A percentile compares a stretch with the other conserved stretches of the same genome.
phyloP scores from a whole-genome alignment of 2,888 invertebrate species.

The Chelonus formosanus region DNA sequence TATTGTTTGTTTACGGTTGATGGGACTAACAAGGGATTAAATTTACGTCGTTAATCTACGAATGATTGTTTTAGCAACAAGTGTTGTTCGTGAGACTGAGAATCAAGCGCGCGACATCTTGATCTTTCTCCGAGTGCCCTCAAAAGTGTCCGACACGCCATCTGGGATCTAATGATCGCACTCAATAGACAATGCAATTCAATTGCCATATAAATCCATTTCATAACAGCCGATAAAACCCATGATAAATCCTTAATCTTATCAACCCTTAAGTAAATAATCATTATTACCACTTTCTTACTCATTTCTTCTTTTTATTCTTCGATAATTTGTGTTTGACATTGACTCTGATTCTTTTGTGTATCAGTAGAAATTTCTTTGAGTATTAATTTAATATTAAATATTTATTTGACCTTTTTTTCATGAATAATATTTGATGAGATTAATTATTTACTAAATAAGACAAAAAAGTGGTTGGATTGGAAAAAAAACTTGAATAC shows the following conservation, averaged over 20 bases:
- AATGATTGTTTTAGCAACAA: conserved; percentile 5
- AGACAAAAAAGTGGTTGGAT: background rate
- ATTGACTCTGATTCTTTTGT: no score
- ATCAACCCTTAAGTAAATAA: no score
- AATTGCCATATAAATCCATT: no score
- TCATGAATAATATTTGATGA: background rate
- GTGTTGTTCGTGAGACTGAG: background rate
- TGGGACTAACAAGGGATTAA: background rate
- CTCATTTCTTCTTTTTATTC: no score
- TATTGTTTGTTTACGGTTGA: background rate
- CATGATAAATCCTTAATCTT: no score
- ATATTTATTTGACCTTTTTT: background rate
- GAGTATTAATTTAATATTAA: background rate
- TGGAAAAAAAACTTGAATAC: no score
- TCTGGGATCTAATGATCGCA: background rate
- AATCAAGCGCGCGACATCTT: conserved; percentile 10
- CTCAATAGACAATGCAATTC: background rate
- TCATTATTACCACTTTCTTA: no score
- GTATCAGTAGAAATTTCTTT: no score
- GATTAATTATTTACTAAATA: conserved; percentile 4
- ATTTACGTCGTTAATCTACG: background rate
- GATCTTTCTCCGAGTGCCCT: conserved; percentile 11
- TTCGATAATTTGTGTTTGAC: no score
- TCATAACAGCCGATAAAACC: no score
- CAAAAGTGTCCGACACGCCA: background rate